phyloP scores from a whole-genome alignment of 2,797 vertebrate genomes.

The Amphiprion clarkii region DNA sequence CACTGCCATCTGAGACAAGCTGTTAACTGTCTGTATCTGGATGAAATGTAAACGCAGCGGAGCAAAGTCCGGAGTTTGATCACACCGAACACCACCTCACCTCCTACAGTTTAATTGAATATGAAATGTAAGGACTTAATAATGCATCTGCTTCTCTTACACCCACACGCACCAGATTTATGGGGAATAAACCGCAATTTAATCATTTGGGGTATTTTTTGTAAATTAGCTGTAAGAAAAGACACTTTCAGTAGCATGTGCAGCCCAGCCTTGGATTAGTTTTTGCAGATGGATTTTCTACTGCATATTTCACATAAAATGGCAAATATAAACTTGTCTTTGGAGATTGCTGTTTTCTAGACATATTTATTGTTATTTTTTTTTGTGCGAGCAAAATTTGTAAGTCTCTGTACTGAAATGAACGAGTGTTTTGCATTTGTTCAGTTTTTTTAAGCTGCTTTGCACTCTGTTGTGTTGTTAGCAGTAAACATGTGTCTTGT shows the following conservation, averaged over 20 bases:
- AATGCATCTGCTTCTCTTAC: not conserved
- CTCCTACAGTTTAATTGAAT: not conserved
- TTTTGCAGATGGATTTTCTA: no score
- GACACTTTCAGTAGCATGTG: not conserved
- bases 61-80: slow-evolving; percentile 10
- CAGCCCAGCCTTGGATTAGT: not conserved
- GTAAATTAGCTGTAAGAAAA: not conserved
- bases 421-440: not conserved
- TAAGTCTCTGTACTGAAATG: not conserved
- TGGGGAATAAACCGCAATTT: not conserved
- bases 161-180: not conserved
- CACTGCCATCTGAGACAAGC: not conserved
- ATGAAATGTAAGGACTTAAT: not conserved
- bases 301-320: no score
- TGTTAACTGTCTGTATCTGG: slow-evolving; percentile 11
- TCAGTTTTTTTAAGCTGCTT: not conserved
- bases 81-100: not conserved
- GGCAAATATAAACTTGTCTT: no score
- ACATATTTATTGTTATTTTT: no score
- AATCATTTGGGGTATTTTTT: not conserved
- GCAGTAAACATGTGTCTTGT: not conserved
- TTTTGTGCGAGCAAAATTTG: not conserved
- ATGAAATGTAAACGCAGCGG: slow-evolving; percentile 17
- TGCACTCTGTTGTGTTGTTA: not conserved
- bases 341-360: no score